A percentile compares a stretch with the other conserved stretches of the same genome.
Evolutionary conservation across 1,140 invertebrate species (phyloP).

Genomic region (Cepaea nemoralis): DNA sequence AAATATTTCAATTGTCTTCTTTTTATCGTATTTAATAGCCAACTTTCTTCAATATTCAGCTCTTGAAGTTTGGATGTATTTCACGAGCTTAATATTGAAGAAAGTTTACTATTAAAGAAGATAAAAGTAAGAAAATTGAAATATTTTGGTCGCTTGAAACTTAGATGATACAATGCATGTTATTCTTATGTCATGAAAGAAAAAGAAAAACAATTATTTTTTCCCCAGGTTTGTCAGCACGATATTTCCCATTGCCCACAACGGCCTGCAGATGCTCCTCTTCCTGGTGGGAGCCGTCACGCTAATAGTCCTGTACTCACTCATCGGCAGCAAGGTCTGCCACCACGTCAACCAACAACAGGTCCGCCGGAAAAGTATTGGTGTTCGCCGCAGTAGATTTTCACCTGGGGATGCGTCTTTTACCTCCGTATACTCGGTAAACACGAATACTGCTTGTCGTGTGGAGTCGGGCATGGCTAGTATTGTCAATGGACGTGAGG

Average conservation of each 20-base stretch:
- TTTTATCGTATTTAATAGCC: too few species aligned
- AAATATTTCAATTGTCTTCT: too few species aligned
- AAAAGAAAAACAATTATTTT: too few species aligned
- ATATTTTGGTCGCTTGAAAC: too few species aligned
- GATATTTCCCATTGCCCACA: constrained; percentile 5
- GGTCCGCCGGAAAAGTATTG: not conserved
- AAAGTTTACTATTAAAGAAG: too few species aligned
- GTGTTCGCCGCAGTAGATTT: not conserved
- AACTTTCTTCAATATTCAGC: too few species aligned
- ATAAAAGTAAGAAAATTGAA: too few species aligned
- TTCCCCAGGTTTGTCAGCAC: constrained; percentile 17
- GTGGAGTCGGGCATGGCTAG: not conserved
- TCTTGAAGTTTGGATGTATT: too few species aligned
- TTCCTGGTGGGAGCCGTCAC: constrained; percentile 25
- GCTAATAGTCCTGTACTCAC: not conserved
- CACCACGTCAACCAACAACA: not conserved
- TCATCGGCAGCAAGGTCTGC: not conserved
- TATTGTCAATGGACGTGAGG: not conserved
- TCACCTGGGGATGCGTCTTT: not conserved
- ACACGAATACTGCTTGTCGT: not conserved
- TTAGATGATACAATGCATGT: too few species aligned
- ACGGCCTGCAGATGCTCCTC: constrained; percentile 28
- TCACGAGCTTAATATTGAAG: too few species aligned
- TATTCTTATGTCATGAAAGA: too few species aligned
- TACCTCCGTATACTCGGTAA: not conserved